phyloP scores from a whole-genome alignment of 1,140 invertebrate genomes.

The Halictus rubicundus region DNA sequence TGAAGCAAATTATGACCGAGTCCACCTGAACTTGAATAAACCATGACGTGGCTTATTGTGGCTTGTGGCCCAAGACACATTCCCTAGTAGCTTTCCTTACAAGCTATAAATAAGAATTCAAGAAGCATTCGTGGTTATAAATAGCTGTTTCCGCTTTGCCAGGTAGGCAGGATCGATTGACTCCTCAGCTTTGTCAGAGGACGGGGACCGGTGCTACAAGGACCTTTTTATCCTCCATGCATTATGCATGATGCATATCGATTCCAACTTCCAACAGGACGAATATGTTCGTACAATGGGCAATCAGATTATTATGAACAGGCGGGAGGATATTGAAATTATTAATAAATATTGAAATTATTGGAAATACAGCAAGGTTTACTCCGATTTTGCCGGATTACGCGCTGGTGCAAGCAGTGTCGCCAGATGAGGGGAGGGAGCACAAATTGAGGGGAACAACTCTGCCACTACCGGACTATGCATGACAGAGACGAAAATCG shows the following conservation, averaged over 20 bases:
- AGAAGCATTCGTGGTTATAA: slow-evolving; percentile 52
- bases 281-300: not conserved
- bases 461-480: no score
- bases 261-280: not conserved
- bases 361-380: no score
- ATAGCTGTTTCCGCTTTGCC: slow-evolving; percentile 58
- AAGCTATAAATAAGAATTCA: slow-evolving; percentile 50
- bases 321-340: no score
- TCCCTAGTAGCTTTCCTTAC: not conserved
- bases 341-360: no score
- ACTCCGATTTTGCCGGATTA: no score
- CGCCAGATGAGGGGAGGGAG: no score
- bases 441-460: no score
- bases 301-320: no score
- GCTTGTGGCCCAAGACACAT: not conserved
- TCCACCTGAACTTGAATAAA: not conserved
- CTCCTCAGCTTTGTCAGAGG: slow-evolving; percentile 14
- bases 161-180: slow-evolving; percentile 47
- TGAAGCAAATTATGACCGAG: not conserved
- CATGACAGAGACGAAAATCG: no score
- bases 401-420: no score
- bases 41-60: not conserved
- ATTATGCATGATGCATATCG: no score
- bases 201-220: not conserved
- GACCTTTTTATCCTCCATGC: not conserved